Evolutionary conservation across 2,113 vertebrate species (phyloP).

Genomic region (Otocyon megalotis): DNA sequence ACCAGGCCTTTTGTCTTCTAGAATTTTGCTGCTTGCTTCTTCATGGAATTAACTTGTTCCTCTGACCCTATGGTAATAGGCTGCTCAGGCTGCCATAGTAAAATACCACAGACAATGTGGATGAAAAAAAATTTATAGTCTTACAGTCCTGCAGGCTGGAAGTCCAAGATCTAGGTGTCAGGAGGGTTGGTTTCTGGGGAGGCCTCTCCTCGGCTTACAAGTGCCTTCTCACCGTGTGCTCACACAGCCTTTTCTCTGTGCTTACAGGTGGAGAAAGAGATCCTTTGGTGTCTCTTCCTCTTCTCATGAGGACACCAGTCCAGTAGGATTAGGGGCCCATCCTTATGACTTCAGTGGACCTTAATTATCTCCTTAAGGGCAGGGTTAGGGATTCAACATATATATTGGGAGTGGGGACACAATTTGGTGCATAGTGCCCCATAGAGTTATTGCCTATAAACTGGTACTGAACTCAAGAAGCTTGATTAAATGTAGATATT

Average conservation of each 20-base stretch:
- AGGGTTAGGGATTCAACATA: not conserved
- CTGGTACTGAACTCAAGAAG: not conserved
- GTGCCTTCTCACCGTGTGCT: not conserved
- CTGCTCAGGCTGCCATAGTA: not conserved
- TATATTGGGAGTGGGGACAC: not conserved
- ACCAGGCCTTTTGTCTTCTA: not conserved
- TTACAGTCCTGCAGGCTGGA: not conserved
- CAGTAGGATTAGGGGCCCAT: not conserved
- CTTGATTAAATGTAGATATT: not conserved
- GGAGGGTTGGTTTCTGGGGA: not conserved
- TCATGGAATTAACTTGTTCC: not conserved
- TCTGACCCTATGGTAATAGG: not conserved
- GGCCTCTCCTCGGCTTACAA: not conserved
- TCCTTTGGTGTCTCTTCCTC: not conserved
- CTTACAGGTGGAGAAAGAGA: not conserved
- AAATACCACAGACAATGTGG: not conserved
- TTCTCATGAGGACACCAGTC: not conserved
- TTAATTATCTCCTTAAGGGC: not conserved
- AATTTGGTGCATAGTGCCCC: not conserved
- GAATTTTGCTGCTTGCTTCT: not conserved
- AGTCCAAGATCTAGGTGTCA: not conserved
- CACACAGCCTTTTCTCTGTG: not conserved
- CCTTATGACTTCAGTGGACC: not conserved
- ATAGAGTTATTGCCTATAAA: not conserved
- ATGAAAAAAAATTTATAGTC: not conserved